These are phyloP conservation scores for Autographa pulchrina DNA, from an alignment of 2,888 invertebrate species.

Conservation along the genomic window DNA sequence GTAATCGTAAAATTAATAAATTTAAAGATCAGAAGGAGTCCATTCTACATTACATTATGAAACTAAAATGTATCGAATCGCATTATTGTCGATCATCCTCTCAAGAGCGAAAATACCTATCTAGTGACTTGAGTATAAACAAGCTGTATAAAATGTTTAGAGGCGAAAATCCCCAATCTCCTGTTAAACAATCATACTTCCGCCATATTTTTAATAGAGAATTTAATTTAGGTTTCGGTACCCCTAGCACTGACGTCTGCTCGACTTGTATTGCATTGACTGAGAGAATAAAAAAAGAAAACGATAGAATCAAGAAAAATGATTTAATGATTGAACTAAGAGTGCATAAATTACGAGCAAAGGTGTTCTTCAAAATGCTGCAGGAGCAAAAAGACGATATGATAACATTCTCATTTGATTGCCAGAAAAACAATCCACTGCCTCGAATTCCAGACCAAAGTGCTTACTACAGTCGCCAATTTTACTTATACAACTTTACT, in stretches of 20 bases:
- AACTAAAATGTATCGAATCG: no score
- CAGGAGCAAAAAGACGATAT: slow-evolving; percentile 40
- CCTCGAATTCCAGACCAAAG: slow-evolving; percentile 46
- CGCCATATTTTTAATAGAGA: slow-evolving; percentile 40
- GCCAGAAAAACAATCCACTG: slow-evolving; percentile 52
- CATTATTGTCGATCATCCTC: no score
- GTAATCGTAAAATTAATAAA: no score
- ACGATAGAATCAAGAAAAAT: slow-evolving; percentile 18
- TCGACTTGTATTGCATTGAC: slow-evolving; percentile 40
- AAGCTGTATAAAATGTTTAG: no score
- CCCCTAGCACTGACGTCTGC: slow-evolving; percentile 32
- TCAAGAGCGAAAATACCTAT: no score
- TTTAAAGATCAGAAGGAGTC: no score
- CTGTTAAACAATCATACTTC: slow-evolving; percentile 48
- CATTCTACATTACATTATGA: no score
- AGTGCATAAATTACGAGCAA: slow-evolving; percentile 43
- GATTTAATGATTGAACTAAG: slow-evolving; percentile 13
- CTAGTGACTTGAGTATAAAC: no score
- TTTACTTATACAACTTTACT: slow-evolving; percentile 54
- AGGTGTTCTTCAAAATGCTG: slow-evolving; percentile 47
- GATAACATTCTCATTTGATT: slow-evolving; percentile 55
- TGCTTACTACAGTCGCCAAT: slow-evolving; percentile 43
- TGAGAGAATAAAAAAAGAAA: slow-evolving; percentile 30
- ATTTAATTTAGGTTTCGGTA: slow-evolving; percentile 32
- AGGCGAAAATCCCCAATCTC: slow-evolving; percentile 32